These are phyloP conservation scores for Rotaria socialis DNA, from an alignment of 2,888 invertebrate species.

Conservation along the genomic window DNA sequence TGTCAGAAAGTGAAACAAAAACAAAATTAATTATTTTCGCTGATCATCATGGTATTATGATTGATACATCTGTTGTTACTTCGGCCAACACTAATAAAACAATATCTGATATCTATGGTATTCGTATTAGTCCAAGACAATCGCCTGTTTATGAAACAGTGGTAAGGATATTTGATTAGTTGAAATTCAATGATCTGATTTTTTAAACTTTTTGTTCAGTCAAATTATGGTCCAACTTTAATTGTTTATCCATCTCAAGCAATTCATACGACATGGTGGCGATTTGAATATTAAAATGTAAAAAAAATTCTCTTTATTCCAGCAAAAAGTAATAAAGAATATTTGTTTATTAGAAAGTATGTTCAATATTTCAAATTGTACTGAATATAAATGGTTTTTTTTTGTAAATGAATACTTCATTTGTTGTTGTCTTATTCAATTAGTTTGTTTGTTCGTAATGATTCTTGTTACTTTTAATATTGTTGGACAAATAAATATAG, in stretches of 20 bases:
- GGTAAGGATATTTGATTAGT: background rate
- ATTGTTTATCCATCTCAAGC: constrained; percentile 16
- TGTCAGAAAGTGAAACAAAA: background rate
- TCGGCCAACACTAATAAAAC: background rate
- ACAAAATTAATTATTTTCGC: background rate
- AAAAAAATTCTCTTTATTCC: background rate
- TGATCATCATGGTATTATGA: background rate
- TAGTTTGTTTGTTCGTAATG: background rate
- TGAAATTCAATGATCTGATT: background rate
- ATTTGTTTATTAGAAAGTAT: background rate
- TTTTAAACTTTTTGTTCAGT: background rate
- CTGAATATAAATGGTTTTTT: too few species aligned
- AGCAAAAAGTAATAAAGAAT: background rate
- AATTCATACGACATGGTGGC: constrained; percentile 30
- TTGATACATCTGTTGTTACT: background rate
- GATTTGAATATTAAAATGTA: background rate
- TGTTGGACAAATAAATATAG: background rate
- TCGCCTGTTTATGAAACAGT: background rate
- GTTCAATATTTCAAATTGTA: too few species aligned
- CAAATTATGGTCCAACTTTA: background rate
- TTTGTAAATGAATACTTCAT: background rate
- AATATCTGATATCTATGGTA: background rate
- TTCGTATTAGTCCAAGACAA: constrained; percentile 30
- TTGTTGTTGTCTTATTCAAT: background rate
- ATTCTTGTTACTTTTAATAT: background rate